Evolutionary conservation across 92 coral and sea anemone genomes (phyloP).

Genomic region (Epizoanthus stellaris): DNA sequence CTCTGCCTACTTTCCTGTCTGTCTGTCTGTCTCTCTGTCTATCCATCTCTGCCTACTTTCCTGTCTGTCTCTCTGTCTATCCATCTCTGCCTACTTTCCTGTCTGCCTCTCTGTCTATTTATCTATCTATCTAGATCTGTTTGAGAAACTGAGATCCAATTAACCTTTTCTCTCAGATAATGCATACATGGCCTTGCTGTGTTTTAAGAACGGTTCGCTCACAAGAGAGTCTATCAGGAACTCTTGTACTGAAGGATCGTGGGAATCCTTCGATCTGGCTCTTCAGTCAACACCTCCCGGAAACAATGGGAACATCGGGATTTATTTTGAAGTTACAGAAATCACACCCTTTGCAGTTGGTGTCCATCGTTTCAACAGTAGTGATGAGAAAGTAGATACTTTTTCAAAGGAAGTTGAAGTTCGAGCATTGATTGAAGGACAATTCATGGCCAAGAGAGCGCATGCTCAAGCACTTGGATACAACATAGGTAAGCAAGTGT

Average conservation of each 20-base stretch:
- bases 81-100: too few relatives aligned
- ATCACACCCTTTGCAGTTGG: constrained; percentile 97
- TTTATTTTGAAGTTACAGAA: constrained; percentile 90
- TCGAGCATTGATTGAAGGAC: constrained; percentile 94
- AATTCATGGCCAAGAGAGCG: constrained; percentile 94
- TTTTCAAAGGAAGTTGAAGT: constrained; percentile 86
- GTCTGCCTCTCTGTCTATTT: too few relatives aligned
- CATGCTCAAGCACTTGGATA: constrained; percentile 95
- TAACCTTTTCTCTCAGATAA: constrained; percentile 55
- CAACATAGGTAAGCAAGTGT: constrained; percentile 67
- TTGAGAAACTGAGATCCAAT: neutral
- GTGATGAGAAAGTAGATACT: constrained; percentile 68
- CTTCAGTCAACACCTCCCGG: constrained; percentile 82
- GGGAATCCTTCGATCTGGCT: constrained; percentile 81
- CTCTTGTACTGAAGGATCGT: constrained; percentile 81
- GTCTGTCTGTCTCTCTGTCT: too few relatives aligned
- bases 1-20: too few relatives aligned
- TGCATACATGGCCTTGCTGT: constrained; percentile 95
- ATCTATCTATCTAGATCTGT: too few relatives aligned
- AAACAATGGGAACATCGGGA: constrained; percentile 94
- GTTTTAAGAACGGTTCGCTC: constrained; percentile 97
- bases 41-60: too few relatives aligned
- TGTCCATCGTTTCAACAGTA: constrained; percentile 77
- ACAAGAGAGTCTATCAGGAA: constrained; percentile 90
- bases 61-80: too few relatives aligned